These are phyloP conservation scores for Drosophila funebris DNA, from an alignment of 1,140 invertebrate genomes.

Conservation along the genomic window DNA sequence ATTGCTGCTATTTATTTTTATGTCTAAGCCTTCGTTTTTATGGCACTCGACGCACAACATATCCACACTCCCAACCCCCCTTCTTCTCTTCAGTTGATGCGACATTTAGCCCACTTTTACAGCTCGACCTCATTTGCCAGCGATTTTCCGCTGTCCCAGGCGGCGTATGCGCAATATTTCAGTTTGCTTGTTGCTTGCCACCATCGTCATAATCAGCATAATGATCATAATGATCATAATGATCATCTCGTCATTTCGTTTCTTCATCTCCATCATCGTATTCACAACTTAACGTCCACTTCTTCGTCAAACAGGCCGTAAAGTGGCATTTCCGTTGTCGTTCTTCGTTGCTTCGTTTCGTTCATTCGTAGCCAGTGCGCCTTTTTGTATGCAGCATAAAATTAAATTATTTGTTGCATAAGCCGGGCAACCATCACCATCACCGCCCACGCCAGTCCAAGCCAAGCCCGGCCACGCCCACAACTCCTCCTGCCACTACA, in stretches of 20 bases:
- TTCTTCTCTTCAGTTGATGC: slow-evolving; percentile 46
- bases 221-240: slow-evolving; percentile 56
- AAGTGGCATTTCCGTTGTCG: slow-evolving; percentile 78
- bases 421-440: slow-evolving; percentile 38
- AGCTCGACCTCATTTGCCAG: slow-evolving; percentile 66
- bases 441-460: background rate
- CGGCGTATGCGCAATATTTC: slow-evolving; percentile 64
- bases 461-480: background rate
- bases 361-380: slow-evolving; percentile 36
- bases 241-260: slow-evolving; percentile 55
- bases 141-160: slow-evolving; percentile 44
- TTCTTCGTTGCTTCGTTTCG: slow-evolving; percentile 40
- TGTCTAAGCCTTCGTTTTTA: slow-evolving; percentile 50
- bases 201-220: slow-evolving; percentile 15
- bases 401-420: slow-evolving; percentile 82
- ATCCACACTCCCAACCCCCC: background rate
- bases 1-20: slow-evolving; percentile 45
- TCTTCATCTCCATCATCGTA: slow-evolving; percentile 72
- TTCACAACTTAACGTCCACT: slow-evolving; percentile 80
- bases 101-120: slow-evolving; percentile 73
- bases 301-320: slow-evolving; percentile 79
- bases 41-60: slow-evolving; percentile 26
- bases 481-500: slow-evolving; percentile 26
- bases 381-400: slow-evolving; percentile 79
- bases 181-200: slow-evolving; percentile 24